Evolutionary conservation across 2,113 vertebrate species (phyloP).

Genomic region (Panurus biarmicus): DNA sequence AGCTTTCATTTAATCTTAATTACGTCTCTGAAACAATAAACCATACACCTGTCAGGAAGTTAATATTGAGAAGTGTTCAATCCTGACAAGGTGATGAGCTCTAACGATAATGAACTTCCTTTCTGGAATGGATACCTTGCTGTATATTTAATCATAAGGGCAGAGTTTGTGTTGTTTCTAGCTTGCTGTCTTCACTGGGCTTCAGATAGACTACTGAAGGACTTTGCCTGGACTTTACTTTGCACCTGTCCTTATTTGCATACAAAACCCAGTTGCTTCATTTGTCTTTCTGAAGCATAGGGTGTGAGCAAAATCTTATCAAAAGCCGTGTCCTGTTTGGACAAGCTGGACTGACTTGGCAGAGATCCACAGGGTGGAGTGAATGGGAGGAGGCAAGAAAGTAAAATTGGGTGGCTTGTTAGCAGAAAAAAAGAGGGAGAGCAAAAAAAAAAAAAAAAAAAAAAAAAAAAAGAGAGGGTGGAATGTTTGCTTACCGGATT

Average conservation of each 20-base stretch:
- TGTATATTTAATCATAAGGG: background rate
- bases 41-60: background rate
- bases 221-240: slow-evolving; percentile 60
- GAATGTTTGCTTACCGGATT: slow-evolving; percentile 69
- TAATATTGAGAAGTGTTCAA: background rate
- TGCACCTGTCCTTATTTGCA: slow-evolving; percentile 73
- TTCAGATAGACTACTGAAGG: background rate
- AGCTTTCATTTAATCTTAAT: background rate
- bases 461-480: slow-evolving; percentile 46
- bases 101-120: background rate
- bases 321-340: slow-evolving; percentile 77
- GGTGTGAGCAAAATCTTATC: slow-evolving; percentile 77
- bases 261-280: slow-evolving; percentile 71
- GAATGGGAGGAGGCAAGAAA: slow-evolving; percentile 73
- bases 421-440: slow-evolving; percentile 39
- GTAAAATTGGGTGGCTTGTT: slow-evolving; percentile 73
- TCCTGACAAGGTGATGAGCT: background rate
- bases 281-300: slow-evolving; percentile 69
- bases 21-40: slow-evolving; percentile 9
- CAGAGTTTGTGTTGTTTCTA: background rate
- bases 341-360: slow-evolving; percentile 76
- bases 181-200: background rate
- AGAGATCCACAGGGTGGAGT: slow-evolving; percentile 71
- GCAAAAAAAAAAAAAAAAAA: background rate
- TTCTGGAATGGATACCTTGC: background rate